Percentiles rank a stretch among this genome's conserved stretches.
Conservation (phyloP, 2,888 invertebrate genomes). For the Pterobdella sp. region DNA sequence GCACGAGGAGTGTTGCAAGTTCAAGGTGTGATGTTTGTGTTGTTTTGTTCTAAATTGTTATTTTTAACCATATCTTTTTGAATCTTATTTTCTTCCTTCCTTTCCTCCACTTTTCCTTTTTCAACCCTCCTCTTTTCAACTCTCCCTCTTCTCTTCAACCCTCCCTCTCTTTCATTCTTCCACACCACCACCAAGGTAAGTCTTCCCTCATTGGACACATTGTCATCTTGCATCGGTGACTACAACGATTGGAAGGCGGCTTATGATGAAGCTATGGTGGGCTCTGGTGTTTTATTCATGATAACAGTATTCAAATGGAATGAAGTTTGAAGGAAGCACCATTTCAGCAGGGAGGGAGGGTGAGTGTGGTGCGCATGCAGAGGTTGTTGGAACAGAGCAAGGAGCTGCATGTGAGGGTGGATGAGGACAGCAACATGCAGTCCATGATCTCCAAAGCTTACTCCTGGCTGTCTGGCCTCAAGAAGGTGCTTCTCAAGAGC, state of each 20-base stretch:
- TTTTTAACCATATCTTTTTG: background rate
- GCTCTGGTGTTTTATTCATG: background rate
- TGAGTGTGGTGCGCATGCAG: too few relatives aligned
- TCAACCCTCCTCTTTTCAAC: background rate
- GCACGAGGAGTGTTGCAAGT: background rate
- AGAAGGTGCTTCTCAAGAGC: constrained; percentile 5
- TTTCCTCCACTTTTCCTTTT: background rate
- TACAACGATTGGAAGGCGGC: constrained; percentile 10
- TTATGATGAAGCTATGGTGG: background rate
- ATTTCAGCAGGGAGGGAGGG: background rate
- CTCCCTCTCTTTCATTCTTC: background rate
- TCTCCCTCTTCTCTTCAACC: background rate
- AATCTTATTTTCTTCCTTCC: background rate
- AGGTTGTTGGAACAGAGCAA: background rate
- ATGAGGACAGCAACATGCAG: background rate
- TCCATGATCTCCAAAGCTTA: background rate
- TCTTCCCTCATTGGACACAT: constrained; percentile 7
- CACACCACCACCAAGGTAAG: background rate
- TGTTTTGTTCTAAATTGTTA: background rate
- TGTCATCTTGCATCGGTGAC: background rate
- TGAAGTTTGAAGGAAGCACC: background rate
- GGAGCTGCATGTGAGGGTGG: background rate
- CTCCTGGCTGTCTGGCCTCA: constrained; percentile 11
- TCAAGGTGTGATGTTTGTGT: background rate
- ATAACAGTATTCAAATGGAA: too few relatives aligned